Conservation (phyloP, 2,113 vertebrate species). For the Scatophagus argus region DNA sequence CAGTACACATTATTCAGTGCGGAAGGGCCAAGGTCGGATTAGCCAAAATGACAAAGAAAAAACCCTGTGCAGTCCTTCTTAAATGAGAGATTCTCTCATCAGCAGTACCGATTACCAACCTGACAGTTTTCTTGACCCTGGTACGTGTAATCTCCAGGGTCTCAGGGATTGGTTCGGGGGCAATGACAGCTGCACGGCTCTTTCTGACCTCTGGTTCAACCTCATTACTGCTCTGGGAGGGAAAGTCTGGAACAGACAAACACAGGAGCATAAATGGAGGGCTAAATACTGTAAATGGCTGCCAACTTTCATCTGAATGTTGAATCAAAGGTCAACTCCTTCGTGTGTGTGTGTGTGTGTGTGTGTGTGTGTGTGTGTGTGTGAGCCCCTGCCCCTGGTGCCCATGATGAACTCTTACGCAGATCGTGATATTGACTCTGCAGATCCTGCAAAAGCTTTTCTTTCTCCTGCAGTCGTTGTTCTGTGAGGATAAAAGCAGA, state of each 20-base stretch:
- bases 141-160: slow-evolving; percentile 67
- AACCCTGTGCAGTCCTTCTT: not conserved
- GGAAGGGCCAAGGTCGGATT: not conserved
- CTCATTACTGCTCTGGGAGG: slow-evolving; percentile 63
- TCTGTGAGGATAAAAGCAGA: slow-evolving; percentile 59
- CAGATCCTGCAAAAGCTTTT: slow-evolving; percentile 77
- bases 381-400: not conserved
- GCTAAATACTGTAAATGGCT: slow-evolving; percentile 15
- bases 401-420: slow-evolving; percentile 61
- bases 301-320: slow-evolving; percentile 5
- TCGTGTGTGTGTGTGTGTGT: not conserved
- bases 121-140: slow-evolving; percentile 75
- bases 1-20: not conserved
- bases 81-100: not conserved
- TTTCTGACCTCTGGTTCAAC: slow-evolving; percentile 63
- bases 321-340: not conserved
- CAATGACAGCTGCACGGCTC: slow-evolving; percentile 81
- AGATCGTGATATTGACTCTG: slow-evolving; percentile 77
- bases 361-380: slow-evolving; percentile 20
- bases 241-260: slow-evolving; percentile 64
- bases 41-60: not conserved
- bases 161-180: slow-evolving; percentile 78
- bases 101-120: slow-evolving; percentile 66
- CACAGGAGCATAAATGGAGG: slow-evolving; percentile 11
- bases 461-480: slow-evolving; percentile 79